Conservation (phyloP, 2,113 vertebrate genomes). For the Saguinus midas region DNA sequence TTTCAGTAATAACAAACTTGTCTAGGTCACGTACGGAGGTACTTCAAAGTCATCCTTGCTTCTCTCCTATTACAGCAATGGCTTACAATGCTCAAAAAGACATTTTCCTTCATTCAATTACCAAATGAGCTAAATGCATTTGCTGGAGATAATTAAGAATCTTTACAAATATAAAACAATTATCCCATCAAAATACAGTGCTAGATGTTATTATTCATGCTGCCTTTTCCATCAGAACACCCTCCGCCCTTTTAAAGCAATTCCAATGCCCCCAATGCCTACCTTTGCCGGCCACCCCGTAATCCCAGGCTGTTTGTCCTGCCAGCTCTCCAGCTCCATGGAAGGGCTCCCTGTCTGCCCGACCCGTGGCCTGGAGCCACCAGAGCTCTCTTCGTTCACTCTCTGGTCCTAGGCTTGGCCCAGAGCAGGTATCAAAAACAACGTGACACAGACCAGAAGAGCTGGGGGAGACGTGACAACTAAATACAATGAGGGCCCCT, state of each 20-base stretch:
- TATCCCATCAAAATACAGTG: slow-evolving; percentile 66
- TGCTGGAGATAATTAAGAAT: slow-evolving; percentile 71
- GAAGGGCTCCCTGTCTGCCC: accelerated
- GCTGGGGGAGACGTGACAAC: too few species aligned
- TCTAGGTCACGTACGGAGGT: neutral
- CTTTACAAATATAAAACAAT: slow-evolving; percentile 73
- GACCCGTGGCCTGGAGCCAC: accelerated
- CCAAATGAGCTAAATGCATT: slow-evolving; percentile 64
- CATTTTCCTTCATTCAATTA: slow-evolving; percentile 72
- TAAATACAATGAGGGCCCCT: accelerated
- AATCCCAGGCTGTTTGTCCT: accelerated
- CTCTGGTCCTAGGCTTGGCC: neutral
- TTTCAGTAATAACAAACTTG: neutral
- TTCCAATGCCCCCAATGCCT: accelerated
- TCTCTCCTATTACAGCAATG: neutral
- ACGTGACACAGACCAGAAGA: neutral
- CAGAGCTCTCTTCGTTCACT: accelerated
- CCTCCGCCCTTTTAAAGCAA: neutral
- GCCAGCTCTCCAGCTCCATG: accelerated
- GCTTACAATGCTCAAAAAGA: slow-evolving; percentile 42
- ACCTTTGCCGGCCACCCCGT: accelerated
- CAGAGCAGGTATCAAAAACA: neutral
- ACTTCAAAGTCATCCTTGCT: neutral
- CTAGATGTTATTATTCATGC: neutral
- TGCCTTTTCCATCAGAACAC: neutral